phyloP scores from a whole-genome alignment of 2,113 vertebrate species.

The Megaleporinus macrocephalus region DNA sequence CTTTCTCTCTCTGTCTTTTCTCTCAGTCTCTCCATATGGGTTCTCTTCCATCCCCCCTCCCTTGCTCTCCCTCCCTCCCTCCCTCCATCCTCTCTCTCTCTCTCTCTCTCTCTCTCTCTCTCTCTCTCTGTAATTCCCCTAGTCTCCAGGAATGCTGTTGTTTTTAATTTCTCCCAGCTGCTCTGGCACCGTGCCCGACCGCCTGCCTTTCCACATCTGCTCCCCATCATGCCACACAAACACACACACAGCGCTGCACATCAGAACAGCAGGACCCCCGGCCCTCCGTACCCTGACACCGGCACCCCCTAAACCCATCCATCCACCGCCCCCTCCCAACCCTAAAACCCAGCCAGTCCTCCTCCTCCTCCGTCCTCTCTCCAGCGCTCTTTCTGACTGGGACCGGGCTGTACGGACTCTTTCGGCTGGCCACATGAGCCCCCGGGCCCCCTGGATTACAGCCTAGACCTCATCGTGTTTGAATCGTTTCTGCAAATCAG shows the following conservation, averaged over 20 bases:
- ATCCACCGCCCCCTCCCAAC: constrained; percentile 44
- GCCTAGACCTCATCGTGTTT: not conserved
- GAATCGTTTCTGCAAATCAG: too few relatives aligned
- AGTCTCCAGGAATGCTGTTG: constrained; percentile 81
- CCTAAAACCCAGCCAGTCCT: constrained; percentile 40
- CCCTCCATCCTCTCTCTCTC: constrained; percentile 29
- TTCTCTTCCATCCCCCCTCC: constrained; percentile 34
- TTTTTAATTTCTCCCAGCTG: constrained; percentile 89
- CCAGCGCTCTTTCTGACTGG: constrained; percentile 36
- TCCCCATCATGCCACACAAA: constrained; percentile 86
- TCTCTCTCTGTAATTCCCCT: constrained; percentile 78
- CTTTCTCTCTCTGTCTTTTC: constrained; percentile 21
- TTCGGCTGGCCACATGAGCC: not conserved
- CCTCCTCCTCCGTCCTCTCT: constrained; percentile 65
- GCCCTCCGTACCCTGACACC: constrained; percentile 59
- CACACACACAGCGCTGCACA: constrained; percentile 77
- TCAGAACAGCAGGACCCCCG: constrained; percentile 76
- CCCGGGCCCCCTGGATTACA: not conserved
- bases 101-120: constrained; percentile 53
- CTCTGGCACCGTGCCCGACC: constrained; percentile 81
- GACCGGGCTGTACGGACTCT: not conserved
- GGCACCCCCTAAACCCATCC: constrained; percentile 41
- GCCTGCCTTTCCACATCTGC: constrained; percentile 90
- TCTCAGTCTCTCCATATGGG: constrained; percentile 36
- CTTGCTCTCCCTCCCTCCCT: constrained; percentile 43